Evolutionary conservation across 2,888 invertebrate species (phyloP).

Genomic region (Ichneumon xanthorius): DNA sequence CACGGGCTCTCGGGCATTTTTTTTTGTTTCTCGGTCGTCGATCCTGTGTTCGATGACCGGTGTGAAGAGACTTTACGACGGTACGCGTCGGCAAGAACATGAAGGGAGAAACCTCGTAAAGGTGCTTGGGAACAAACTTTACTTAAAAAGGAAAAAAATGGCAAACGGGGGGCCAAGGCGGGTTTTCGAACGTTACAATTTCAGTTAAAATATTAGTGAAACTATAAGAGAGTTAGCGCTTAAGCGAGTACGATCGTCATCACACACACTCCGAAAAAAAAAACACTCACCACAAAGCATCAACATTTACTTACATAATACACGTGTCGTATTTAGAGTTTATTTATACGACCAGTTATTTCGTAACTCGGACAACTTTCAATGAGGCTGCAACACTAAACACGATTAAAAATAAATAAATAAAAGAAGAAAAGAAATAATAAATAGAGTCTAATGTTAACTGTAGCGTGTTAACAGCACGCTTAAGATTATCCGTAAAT

Average conservation of each 20-base stretch:
- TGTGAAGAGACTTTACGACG: slow-evolving; percentile 24
- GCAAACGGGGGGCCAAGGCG: slow-evolving; percentile 21
- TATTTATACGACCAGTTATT: slow-evolving; percentile 26
- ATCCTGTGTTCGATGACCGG: slow-evolving; percentile 1
- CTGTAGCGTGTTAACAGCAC: slow-evolving; percentile 31
- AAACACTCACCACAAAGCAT: background rate
- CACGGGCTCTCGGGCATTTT: slow-evolving; percentile 1
- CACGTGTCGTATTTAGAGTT: slow-evolving; percentile 22
- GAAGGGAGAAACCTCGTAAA: slow-evolving; percentile 47
- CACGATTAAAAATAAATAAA: slow-evolving; percentile 22
- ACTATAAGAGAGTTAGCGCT: background rate
- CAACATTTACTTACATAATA: slow-evolving; percentile 36
- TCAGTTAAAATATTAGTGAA: slow-evolving; percentile 5
- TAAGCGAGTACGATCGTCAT: slow-evolving; percentile 18
- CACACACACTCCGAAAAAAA: slow-evolving; percentile 11
- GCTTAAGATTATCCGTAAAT: slow-evolving; percentile 59
- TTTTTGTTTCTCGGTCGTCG: background rate
- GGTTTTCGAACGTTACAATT: slow-evolving; percentile 44
- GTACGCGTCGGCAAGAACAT: slow-evolving; percentile 28
- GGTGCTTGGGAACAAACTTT: slow-evolving; percentile 62
- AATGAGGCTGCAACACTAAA: slow-evolving; percentile 51
- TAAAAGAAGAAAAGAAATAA: slow-evolving; percentile 19
- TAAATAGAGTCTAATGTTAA: slow-evolving; percentile 41
- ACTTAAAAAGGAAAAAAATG: slow-evolving; percentile 23
- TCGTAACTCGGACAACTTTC: slow-evolving; percentile 30